A percentile compares a stretch with the other conserved stretches of the same genome.
Conservation (phyloP, 1,140 invertebrate genomes). For the Drosophila dunni region DNA sequence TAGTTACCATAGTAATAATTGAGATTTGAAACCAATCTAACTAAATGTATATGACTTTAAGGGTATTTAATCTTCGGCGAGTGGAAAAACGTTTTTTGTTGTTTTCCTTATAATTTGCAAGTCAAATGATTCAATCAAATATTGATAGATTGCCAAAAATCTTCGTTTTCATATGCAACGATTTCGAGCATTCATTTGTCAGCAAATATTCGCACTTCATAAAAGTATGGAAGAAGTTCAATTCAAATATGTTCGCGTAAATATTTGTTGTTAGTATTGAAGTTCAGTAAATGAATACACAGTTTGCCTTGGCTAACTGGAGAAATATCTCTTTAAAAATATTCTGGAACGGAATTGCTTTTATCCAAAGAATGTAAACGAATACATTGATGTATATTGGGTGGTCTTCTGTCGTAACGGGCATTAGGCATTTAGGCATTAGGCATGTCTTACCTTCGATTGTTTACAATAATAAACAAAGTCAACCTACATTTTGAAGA, state of each 20-base stretch:
- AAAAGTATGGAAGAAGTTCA: background rate
- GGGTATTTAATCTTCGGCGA: too few species aligned
- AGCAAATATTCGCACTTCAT: constrained; percentile 8
- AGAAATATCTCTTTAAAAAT: constrained; percentile 13
- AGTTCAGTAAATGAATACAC: background rate
- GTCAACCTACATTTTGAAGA: too few species aligned
- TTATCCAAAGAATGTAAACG: constrained; percentile 6
- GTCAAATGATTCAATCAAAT: constrained; percentile 39
- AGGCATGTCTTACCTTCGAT: too few species aligned
- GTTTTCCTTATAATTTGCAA: constrained; percentile 31
- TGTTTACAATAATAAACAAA: too few species aligned
- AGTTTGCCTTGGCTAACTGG: constrained; percentile 26
- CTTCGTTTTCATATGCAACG: background rate
- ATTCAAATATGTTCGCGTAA: constrained; percentile 1
- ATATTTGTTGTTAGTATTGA: constrained; percentile 32
- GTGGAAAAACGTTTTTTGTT: too few species aligned
- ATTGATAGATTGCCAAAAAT: constrained; percentile 24
- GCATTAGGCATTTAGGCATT: too few species aligned
- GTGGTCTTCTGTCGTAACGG: too few species aligned
- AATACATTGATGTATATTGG: constrained; percentile 2
- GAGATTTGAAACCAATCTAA: too few species aligned
- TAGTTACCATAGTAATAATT: too few species aligned
- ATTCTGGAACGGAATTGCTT: background rate
- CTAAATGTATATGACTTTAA: too few species aligned
- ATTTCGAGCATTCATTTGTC: too few species aligned